Evolutionary conservation across 1,140 invertebrate species (phyloP).

Genomic region (Battus philenor): DNA sequence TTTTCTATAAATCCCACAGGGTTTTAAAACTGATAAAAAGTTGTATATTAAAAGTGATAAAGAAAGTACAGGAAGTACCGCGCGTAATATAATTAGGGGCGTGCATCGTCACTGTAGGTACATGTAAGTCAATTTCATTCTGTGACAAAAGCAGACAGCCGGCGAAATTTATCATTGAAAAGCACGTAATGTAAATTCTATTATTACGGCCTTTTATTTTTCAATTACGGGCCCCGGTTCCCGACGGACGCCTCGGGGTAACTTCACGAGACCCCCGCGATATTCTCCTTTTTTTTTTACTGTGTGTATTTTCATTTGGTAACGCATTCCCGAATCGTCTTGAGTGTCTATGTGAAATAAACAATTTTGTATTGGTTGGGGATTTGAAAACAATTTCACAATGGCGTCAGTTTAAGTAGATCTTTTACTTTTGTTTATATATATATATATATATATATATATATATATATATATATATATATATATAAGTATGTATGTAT

Average conservation of each 20-base stretch:
- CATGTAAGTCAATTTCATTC: conserved; percentile 45
- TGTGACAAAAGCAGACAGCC: conserved; percentile 65
- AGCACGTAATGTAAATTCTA: conserved; percentile 74
- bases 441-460: too few species aligned
- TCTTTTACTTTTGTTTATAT: too few species aligned
- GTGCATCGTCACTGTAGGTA: conserved; percentile 24
- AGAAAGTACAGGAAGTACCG: conserved; percentile 5
- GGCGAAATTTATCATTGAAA: conserved; percentile 69
- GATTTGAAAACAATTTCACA: conserved; percentile 6
- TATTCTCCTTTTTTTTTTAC: conserved; percentile 35
- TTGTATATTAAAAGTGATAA: too few species aligned
- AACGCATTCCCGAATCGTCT: conserved; percentile 17
- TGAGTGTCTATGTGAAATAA: conserved; percentile 9
- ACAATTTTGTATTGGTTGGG: conserved; percentile 2
- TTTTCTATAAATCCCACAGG: too few species aligned
- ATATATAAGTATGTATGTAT: conserved; percentile 5
- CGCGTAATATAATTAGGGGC: conserved; percentile 17
- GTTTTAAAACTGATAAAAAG: too few species aligned
- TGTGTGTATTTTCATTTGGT: conserved; percentile 19
- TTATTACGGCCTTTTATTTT: conserved; percentile 75
- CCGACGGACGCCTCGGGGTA: conserved; percentile 55
- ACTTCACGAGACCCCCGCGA: conserved; percentile 47
- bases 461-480: conserved; percentile 21
- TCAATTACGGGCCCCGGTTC: conserved; percentile 64
- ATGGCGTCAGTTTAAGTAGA: conserved; percentile 3